These are phyloP conservation scores for Drosophila baimaii DNA, from an alignment of 1,140 invertebrate genomes.

Conservation along the genomic window DNA sequence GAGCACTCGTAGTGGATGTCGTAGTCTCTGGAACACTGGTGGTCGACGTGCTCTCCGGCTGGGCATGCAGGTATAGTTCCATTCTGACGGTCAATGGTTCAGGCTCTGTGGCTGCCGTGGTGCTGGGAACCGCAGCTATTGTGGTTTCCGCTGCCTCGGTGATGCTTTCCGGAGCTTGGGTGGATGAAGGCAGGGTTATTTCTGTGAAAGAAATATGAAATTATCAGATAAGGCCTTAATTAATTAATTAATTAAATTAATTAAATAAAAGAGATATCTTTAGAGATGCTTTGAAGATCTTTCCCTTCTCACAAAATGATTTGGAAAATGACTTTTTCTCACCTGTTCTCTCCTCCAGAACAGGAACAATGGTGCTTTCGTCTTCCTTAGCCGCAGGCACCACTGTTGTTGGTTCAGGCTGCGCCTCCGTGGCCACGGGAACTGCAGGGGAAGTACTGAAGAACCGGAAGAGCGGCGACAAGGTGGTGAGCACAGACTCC, in stretches of 20 bases:
- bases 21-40: not conserved
- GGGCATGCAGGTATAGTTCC: not conserved
- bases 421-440: not conserved
- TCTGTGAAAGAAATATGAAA: not conserved
- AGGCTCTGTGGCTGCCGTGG: conserved; percentile 8
- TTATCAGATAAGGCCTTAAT: too few relatives aligned
- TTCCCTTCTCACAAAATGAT: not conserved
- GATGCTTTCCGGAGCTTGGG: not conserved
- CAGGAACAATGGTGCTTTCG: not conserved
- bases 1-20: not conserved
- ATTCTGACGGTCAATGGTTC: conserved; percentile 2
- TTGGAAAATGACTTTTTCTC: not conserved
- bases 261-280: too few relatives aligned
- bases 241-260: too few relatives aligned
- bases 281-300: too few relatives aligned
- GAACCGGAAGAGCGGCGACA: conserved; percentile 4
- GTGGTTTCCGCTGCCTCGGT: conserved; percentile 11
- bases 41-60: not conserved
- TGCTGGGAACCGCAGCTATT: not conserved
- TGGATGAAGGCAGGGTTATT: not conserved
- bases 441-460: not conserved
- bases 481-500: not conserved
- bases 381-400: not conserved
- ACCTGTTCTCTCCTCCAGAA: conserved; percentile 13
- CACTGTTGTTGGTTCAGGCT: not conserved